Evolutionary conservation across 1,140 invertebrate genomes (phyloP), one percentile per base, ranked within the genome.

Genomic region (Apis florea): DNA sequence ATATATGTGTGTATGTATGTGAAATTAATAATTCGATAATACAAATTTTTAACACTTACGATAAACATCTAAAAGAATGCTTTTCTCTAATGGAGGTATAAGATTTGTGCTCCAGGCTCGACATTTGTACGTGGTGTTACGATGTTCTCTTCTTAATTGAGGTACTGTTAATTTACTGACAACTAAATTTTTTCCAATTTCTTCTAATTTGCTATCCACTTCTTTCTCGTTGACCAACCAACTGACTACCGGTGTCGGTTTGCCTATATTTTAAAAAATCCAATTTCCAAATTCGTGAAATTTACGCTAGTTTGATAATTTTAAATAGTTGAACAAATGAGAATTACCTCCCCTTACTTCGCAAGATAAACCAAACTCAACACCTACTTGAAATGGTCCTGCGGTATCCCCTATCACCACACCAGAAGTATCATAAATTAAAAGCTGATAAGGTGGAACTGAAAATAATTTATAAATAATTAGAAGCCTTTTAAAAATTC

Each of bases 321-420:
- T 4, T 19, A 17, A 21, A 13, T 12, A 17, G 17, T 15, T 0
- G 26, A 19, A 9, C 9, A 26, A 68, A 70, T 21, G 70, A 69
- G 54, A 94, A 95, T 96, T 95, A 98, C 97, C 97, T 95, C 97
- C 97, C 94, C 96, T 94, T 83, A 98, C 97, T 95, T 98, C 97
- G 93, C 98, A 98, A 70, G 96, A 97, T 76, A 98, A 95, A 78
- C 96, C 95, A 73, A 98, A 95, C 91, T 97, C 96, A 82, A 96
- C 95, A 68, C 96, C 97, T 92, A 98, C 97, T 89, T 97, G 95
- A 87, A 98, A 95, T 56, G 97, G 97, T 67, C 97, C 97, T 84
- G 97, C 96, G n/a, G 96, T 94, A 66, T 95, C 95, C 54, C 95
- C 95, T 67, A 96, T 95, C 89, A 97, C 95, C 77, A 96, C 93